These are phyloP conservation scores for Strongylocentrotus purpuratus DNA, from an alignment of 35 echinoderm and acorn worm genomes.

Conservation along the genomic window DNA sequence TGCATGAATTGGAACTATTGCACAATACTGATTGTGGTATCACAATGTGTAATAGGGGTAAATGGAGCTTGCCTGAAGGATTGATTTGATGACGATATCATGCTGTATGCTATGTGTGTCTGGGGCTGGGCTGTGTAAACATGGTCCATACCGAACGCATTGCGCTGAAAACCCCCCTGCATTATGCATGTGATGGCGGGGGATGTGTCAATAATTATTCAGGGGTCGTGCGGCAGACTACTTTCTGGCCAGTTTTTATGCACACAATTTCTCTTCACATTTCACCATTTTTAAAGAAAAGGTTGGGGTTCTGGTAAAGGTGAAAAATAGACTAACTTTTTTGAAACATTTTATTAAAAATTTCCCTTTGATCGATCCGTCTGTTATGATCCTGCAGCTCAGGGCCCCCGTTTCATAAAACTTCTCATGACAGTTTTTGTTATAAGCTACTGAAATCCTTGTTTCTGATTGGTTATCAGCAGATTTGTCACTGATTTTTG, in stretches of 20 bases:
- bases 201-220: neutral
- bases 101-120: neutral
- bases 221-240: neutral
- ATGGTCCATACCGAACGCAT: neutral
- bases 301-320: neutral
- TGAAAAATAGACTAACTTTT: neutral
- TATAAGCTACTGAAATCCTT: too few relatives aligned
- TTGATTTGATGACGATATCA: neutral
- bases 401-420: too few relatives aligned
- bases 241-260: neutral
- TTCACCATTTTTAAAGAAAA: neutral
- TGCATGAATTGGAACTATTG: neutral
- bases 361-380: too few relatives aligned
- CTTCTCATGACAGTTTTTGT: too few relatives aligned
- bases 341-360: too few relatives aligned
- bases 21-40: neutral
- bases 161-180: neutral
- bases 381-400: too few relatives aligned
- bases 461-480: too few relatives aligned
- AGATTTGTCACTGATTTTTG: too few relatives aligned
- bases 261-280: neutral
- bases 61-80: neutral
- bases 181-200: slow-evolving; percentile 1
- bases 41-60: neutral
- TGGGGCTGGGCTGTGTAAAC: neutral